A percentile compares a stretch with the other conserved stretches of the same genome.
These are phyloP conservation scores for Pardalotus punctatus DNA, from an alignment of 2,113 vertebrate species.

Conservation along the genomic window DNA sequence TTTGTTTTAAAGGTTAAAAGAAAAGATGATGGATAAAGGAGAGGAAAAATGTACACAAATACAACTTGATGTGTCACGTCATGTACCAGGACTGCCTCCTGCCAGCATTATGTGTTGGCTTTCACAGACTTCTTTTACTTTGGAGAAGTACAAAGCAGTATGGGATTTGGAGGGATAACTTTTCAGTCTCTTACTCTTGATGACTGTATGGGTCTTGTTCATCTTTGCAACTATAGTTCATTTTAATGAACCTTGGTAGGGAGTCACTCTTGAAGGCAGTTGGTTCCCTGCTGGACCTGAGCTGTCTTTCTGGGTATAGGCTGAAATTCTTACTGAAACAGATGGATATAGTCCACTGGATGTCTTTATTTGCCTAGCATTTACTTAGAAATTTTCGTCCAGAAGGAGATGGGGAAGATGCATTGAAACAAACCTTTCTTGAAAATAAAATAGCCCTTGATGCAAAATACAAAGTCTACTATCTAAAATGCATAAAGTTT, in stretches of 20 bases:
- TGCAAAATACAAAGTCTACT: neutral
- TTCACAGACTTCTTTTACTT: neutral
- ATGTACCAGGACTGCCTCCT: neutral
- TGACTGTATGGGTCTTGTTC: neutral
- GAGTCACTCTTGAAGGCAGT: neutral
- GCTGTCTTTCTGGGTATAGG: neutral
- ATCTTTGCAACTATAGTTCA: neutral
- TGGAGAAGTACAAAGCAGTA: neutral
- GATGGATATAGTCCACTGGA: neutral
- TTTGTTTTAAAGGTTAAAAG: neutral
- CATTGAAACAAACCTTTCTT: neutral
- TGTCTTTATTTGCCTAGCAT: neutral
- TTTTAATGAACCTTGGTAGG: neutral
- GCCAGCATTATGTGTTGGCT: neutral
- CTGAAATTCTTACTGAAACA: neutral
- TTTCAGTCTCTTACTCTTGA: neutral
- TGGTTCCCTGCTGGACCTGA: neutral
- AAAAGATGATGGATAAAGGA: neutral
- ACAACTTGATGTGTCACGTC: neutral
- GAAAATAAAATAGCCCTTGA: neutral
- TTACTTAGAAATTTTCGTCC: neutral
- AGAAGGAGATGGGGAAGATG: neutral
- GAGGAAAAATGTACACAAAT: neutral
- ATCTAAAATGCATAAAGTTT: neutral
- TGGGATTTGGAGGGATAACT: neutral